Base-by-base conservation (phyloP, 2,888 invertebrate genomes). In the Dolichomitus sp. region DNA sequence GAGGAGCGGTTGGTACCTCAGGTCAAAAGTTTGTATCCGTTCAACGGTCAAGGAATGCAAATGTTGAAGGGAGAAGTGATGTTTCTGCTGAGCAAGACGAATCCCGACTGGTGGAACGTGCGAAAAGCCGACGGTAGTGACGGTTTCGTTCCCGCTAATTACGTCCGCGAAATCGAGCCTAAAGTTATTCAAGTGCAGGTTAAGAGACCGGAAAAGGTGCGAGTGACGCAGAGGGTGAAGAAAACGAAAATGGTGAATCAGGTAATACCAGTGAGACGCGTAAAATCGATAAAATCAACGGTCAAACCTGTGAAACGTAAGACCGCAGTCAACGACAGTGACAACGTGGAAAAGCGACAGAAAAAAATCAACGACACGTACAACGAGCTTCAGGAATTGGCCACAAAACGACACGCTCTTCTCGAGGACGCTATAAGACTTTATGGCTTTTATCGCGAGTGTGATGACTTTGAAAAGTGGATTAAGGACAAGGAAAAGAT, bases 61-160 rank as follows among this genome's bases (percentile, higher is more conserved):
- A 98, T 99, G 96, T 95, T 95, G 74, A 99, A 99, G 94, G 98
- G 98, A 73, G 99, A 99, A 94, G 95, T 96, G 1, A 98, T 99
- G 97, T 97, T 98, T 90, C 95, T 99, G 0, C 95, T 99, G 84
- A 98, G 97, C 92, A 98, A 98, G 94, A 99, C 98, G 7, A 99
- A 99, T 94, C 96, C 97, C 0, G 99, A 99, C 93, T 99, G 99
- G 99, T 99, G 99, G 99, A 98, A 98, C 89, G 98, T 99, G n/a
- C 95, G 98, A 14, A 98, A 98, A 93, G 96, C 97, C 0, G 98
- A 98, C 91, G 97, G 99, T 0, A 96, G 96, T 0, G 99, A 99
- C 90, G 99, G 99, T 1, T 99, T 99, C 94, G 99, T 99, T 4
- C 99, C 99, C 0, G 99, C 99, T 0, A 99, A 98, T 94, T 99